Percentiles rank a stretch among this genome's conserved stretches.
phyloP scores from a whole-genome alignment of 1,140 invertebrate genomes.

The Caenorhabditis brenneri region DNA sequence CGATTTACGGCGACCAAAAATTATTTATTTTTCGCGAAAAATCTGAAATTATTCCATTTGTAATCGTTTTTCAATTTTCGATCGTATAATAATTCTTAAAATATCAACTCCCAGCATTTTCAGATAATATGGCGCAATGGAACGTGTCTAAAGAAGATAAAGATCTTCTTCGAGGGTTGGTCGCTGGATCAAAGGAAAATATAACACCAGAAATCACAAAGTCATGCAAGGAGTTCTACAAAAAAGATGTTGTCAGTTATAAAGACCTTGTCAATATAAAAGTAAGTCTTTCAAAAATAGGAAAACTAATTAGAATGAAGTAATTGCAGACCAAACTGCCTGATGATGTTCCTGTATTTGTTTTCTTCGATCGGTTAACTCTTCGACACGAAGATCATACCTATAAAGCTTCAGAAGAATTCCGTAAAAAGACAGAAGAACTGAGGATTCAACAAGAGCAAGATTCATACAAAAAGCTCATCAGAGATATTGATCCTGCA shows the following conservation, averaged over 20 bases:
- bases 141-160: slow-evolving; percentile 15
- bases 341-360: slow-evolving; percentile 33
- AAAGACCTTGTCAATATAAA: slow-evolving; percentile 19
- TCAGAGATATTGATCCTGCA: slow-evolving; percentile 58
- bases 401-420: slow-evolving; percentile 40
- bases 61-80: not conserved
- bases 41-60: not conserved
- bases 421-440: slow-evolving; percentile 52
- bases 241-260: slow-evolving; percentile 28
- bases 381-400: not conserved
- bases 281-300: not conserved
- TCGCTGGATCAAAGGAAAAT: not conserved
- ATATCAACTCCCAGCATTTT: not conserved
- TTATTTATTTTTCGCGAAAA: not conserved
- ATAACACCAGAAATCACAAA: slow-evolving; percentile 7
- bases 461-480: slow-evolving; percentile 61
- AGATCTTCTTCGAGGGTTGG: not conserved
- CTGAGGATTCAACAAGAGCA: slow-evolving; percentile 59
- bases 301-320: not conserved
- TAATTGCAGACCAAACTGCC: slow-evolving; percentile 40
- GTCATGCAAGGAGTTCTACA: slow-evolving; percentile 14
- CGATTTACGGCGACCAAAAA: slow-evolving; percentile 33
- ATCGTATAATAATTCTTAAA: not conserved
- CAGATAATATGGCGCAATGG: not conserved
- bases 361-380: slow-evolving; percentile 40